Base-by-base conservation (phyloP, 1,140 invertebrate genomes). In the Laupala kohalensis region DNA sequence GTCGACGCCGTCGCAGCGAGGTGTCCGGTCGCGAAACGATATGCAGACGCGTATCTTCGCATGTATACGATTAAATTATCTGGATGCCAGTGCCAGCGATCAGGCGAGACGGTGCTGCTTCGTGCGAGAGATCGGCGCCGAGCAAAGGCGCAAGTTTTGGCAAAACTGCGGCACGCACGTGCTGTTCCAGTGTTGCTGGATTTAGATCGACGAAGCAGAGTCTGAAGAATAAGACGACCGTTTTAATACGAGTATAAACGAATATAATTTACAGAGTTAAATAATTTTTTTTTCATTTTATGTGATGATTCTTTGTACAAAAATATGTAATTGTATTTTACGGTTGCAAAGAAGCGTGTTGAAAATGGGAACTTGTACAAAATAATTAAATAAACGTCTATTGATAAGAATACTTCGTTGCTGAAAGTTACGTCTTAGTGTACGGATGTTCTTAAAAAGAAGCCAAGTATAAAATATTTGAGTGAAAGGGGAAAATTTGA, bases 271-370 rank as follows among this genome's bases (percentile, higher is more conserved):
- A 19, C 37, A 53, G 37, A 53, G 19, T 53, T 13, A 53, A 53
- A 53, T 24, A 66, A 66, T 27, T 66, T 66, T 25, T 29, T 28
- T 62, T 70, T 27, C 23, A 70, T 62, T 70, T 6, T 30, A 70
- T 70, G 69, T 70, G 69, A 70, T 70, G 69, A 70, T 64, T 70
- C 37, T 63, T 70, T 70, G 69, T 70, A 70, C 69, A 70, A 70
- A 70, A 70, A 27, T 63, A 25, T 70, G 69, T 70, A 68, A 68
- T 68, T 70, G 69, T 63, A 62, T 15, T 70, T 24, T 70, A 15
- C 53, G 25, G 28, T 63, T 25, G 24, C 69, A 26, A 53, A 70
- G 69, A 70, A 53, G 37, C 37, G 37, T 53, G 37, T 53, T 53
- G 19, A 53, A 25, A 66, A 66, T 24, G 53, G 30, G 37, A 26